A percentile compares a stretch with the other conserved stretches of the same genome.
Conservation (phyloP, 2,888 invertebrate genomes). For the Nomada lathburiana region DNA sequence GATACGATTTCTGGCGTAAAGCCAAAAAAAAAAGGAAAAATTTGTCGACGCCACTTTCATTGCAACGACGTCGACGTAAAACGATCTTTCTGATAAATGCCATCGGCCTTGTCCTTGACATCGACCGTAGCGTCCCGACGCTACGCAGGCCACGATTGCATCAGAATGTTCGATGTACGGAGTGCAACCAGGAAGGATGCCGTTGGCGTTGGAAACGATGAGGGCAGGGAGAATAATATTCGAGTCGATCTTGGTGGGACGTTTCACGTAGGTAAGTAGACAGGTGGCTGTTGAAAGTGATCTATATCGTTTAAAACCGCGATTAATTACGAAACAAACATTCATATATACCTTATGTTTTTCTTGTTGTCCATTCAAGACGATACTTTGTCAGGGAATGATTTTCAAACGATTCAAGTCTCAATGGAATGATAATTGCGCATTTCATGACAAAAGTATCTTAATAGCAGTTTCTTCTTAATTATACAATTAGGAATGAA, state of each 20-base stretch:
- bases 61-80: conserved; percentile 56
- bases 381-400: not conserved
- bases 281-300: conserved; percentile 32
- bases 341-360: not conserved
- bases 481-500: not conserved
- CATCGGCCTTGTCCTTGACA: conserved; percentile 81
- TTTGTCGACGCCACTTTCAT: conserved; percentile 61
- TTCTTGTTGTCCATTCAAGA: too few species aligned
- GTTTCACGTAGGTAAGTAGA: conserved; percentile 11
- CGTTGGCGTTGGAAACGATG: conserved; percentile 27
- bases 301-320: conserved; percentile 10
- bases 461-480: not conserved
- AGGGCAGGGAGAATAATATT: conserved; percentile 2
- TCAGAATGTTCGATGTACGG: conserved; percentile 77
- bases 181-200: conserved; percentile 41
- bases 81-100: conserved; percentile 65
- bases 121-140: conserved; percentile 82
- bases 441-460: not conserved
- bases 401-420: not conserved
- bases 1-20: conserved; percentile 56
- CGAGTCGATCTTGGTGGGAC: conserved; percentile 22
- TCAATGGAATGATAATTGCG: not conserved
- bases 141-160: conserved; percentile 80
- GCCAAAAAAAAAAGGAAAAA: conserved; percentile 51
- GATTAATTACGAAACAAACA: not conserved